Evolutionary conservation across 2,888 invertebrate species (phyloP), one percentile per base, ranked within the genome.

Genomic region (Sialis fuliginosa): DNA sequence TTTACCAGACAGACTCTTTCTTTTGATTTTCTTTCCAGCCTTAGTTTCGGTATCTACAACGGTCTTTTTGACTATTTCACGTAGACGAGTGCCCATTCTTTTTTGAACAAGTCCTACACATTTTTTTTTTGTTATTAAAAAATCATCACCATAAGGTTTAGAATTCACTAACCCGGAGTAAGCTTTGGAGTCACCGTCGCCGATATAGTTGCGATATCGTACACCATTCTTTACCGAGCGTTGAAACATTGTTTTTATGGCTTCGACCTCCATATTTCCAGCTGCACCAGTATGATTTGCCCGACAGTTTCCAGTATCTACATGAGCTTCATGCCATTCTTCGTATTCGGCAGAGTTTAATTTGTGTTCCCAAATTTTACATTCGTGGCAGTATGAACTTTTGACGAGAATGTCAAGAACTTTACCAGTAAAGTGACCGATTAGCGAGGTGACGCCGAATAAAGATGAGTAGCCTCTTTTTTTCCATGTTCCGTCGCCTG

Each of bases 1-100:
- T 48, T 56, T 57, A 22, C 46, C 55, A 39, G 55, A 55, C 10
- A 57, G 48, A 45, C 51, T 53, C 39, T 35, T 45, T 48, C 35
- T 48, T 41, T 42, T 47, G 12, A 35, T 33, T 41, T 48, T 51
- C 32, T 49, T 49, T 45, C 45, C 49, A 42, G 48, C 32, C 33
- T 47, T 47, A 33, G 40, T 42, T 33, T 41, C 39, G 7, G 42
- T 47, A 46, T 48, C 39, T 47, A 42, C 51, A 40, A 48, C 48
- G 35, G 49, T 53, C 35, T 50, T 51, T 33, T 49, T 51, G 32
- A 53, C 52, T 33, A 54, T 31, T 45, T 53, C 48, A 40, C 51
- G 50, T 35, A 54, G 49, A 50, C 52, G 51, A 45, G 33, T 50
- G 31, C 51, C 53, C 53, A 54, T 52, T 45, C 51, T 50, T 41